A percentile compares a stretch with the other conserved stretches of the same genome.
Evolutionary conservation across 2,113 vertebrate species (phyloP).

Genomic region (Gila orcuttii): DNA sequence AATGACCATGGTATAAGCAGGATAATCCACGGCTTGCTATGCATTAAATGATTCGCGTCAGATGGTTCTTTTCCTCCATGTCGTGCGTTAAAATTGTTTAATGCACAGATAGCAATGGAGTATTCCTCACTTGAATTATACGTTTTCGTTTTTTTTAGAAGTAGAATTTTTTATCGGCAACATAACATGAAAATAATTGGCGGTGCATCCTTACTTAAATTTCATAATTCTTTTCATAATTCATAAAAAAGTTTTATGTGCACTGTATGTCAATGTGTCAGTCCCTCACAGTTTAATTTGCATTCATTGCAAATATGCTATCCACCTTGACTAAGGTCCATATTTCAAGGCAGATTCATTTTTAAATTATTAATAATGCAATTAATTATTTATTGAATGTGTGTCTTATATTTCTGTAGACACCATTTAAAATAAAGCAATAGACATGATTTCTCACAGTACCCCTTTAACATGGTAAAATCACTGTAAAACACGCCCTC

Average conservation of each 20-base stretch:
- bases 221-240: no score
- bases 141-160: no score
- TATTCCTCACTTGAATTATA: no score
- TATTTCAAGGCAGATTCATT: not conserved
- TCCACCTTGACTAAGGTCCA: not conserved
- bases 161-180: no score
- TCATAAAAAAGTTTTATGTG: not conserved
- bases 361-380: not conserved
- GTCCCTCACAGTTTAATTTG: not conserved
- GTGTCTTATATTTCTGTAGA: not conserved
- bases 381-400: conserved; percentile 8
- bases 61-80: no score
- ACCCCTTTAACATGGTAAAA: not conserved
- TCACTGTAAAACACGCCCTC: not conserved
- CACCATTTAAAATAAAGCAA: not conserved
- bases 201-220: no score
- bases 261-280: not conserved
- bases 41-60: no score
- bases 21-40: no score
- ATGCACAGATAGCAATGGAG: no score
- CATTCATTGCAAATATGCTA: not conserved
- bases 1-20: no score
- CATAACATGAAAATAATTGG: no score
- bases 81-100: no score
- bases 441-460: not conserved